A percentile compares a stretch with the other conserved stretches of the same genome.
phyloP scores from a whole-genome alignment of 2,113 vertebrate genomes.

The Strix aluco region DNA sequence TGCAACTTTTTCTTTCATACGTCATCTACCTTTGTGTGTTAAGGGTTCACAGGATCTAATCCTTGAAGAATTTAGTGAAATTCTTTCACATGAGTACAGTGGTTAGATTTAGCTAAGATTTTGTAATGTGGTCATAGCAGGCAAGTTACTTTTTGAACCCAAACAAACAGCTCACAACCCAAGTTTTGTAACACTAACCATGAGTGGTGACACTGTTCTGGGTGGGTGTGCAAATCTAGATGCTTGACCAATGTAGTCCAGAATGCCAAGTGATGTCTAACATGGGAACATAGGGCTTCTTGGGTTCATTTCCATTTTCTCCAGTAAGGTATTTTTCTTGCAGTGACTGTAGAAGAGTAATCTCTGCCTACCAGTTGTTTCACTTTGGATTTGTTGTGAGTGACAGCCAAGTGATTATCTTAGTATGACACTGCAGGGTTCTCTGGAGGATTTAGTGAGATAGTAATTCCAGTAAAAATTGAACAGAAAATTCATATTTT shows the following conservation, averaged over 20 bases:
- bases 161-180: background rate
- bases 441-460: background rate
- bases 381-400: background rate
- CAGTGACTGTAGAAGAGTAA: background rate
- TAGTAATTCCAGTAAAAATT: background rate
- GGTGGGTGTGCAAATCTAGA: background rate
- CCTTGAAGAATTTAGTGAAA: background rate
- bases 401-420: slow-evolving; percentile 8
- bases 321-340: background rate
- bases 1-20: background rate
- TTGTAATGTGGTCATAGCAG: background rate
- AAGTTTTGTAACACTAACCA: background rate
- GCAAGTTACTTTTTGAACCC: background rate
- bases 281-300: background rate
- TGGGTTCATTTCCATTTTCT: background rate
- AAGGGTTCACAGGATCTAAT: background rate
- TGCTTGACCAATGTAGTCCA: background rate
- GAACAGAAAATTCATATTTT: background rate
- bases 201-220: background rate
- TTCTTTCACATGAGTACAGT: background rate
- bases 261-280: background rate
- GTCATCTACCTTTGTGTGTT: background rate
- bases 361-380: background rate
- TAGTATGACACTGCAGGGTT: background rate
- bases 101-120: background rate